Percentiles rank a stretch among this genome's conserved stretches.
Evolutionary conservation across 2,888 invertebrate species (phyloP).

Genomic region (Lepidocyrtinus sp.): DNA sequence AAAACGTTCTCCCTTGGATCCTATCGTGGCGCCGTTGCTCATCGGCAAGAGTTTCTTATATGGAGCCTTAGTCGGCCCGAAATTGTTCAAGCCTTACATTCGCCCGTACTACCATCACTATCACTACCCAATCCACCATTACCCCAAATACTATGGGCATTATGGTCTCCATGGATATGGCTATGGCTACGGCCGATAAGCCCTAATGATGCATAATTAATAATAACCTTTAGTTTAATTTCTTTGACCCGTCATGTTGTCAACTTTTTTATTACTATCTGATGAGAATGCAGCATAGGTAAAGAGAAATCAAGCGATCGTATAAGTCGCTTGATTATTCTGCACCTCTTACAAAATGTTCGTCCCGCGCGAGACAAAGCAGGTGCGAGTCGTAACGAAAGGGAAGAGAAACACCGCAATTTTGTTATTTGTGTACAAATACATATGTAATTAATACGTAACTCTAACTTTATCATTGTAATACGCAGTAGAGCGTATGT

Average conservation of each 20-base stretch:
- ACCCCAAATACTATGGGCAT: slow-evolving; percentile 24
- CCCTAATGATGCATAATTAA: too few relatives aligned
- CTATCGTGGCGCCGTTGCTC: slow-evolving; percentile 57
- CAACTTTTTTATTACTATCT: slow-evolving; percentile 44
- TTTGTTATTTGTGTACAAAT: neutral
- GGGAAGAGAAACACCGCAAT: neutral
- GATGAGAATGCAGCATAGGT: slow-evolving; percentile 48
- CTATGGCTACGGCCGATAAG: slow-evolving; percentile 45
- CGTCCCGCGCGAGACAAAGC: neutral
- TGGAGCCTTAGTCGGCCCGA: slow-evolving; percentile 60
- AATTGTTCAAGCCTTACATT: slow-evolving; percentile 55
- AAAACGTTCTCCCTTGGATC: slow-evolving; percentile 59
- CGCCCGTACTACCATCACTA: slow-evolving; percentile 39
- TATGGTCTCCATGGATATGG: slow-evolving; percentile 31
- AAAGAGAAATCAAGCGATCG: too few relatives aligned
- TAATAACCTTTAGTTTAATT: too few relatives aligned
- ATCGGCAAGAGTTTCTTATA: slow-evolving; percentile 61
- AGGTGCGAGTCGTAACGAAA: neutral
- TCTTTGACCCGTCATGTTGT: slow-evolving; percentile 52
- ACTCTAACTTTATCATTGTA: neutral
- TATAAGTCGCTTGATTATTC: too few relatives aligned
- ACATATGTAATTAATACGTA: too few relatives aligned
- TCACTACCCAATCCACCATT: slow-evolving; percentile 47
- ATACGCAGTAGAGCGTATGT: neutral
- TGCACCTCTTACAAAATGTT: slow-evolving; percentile 22